phyloP scores from a whole-genome alignment of 2,113 vertebrate genomes.

The Ranitomeya variabilis region DNA sequence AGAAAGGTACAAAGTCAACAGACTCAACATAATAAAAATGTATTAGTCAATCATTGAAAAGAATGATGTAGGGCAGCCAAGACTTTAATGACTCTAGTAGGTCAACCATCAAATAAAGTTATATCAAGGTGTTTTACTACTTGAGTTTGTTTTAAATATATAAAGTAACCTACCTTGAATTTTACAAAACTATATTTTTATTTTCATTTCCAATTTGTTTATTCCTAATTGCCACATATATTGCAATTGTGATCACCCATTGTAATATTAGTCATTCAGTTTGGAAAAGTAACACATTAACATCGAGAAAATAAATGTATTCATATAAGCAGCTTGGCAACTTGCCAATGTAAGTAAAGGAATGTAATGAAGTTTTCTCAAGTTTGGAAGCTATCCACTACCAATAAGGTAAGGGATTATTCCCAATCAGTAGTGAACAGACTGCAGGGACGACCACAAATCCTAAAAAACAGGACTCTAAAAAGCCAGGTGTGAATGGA shows the following conservation, averaged over 20 bases:
- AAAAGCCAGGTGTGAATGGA: too few relatives aligned
- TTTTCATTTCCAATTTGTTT: background rate
- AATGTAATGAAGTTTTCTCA: too few relatives aligned
- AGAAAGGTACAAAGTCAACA: conserved; percentile 34
- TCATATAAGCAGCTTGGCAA: background rate
- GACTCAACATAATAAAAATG: conserved; percentile 4
- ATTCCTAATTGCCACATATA: background rate
- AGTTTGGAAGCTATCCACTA: too few relatives aligned
- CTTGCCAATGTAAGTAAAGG: too few relatives aligned
- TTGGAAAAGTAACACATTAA: background rate
- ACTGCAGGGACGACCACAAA: too few relatives aligned
- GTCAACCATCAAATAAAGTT: background rate
- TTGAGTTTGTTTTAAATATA: background rate
- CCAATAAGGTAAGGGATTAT: too few relatives aligned
- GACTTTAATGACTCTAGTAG: background rate
- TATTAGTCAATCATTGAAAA: conserved; percentile 7
- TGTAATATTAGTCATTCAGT: background rate
- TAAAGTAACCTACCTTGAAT: background rate
- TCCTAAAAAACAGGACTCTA: too few relatives aligned
- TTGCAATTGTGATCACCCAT: background rate
- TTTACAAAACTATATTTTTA: background rate
- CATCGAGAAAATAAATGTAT: background rate
- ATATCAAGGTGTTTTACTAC: background rate
- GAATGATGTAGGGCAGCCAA: background rate
- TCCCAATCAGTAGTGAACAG: too few relatives aligned